A percentile compares a stretch with the other conserved stretches of the same genome.
These are phyloP conservation scores for Ctenochaetus hawaiiensis DNA, from an alignment of 2,797 vertebrate species.

Conservation along the genomic window DNA sequence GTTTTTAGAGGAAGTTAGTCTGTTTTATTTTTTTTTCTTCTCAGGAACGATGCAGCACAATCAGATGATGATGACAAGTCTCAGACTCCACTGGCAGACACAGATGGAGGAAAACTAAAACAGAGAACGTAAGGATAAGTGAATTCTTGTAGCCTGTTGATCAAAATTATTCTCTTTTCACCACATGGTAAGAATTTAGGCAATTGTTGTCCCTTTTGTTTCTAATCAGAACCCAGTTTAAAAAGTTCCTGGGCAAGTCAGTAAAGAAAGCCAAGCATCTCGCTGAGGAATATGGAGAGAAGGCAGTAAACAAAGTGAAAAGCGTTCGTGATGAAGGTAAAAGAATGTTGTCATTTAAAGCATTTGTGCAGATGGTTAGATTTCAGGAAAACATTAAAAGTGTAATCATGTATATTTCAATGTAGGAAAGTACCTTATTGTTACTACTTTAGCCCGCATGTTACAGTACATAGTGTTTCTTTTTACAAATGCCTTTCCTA, in stretches of 20 bases:
- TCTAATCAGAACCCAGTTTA: constrained; percentile 91
- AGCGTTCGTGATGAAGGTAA: constrained; percentile 97
- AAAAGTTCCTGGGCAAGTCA: constrained; percentile 97
- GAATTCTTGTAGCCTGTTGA: not conserved
- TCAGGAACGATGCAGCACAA: constrained; percentile 95
- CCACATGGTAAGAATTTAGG: not conserved
- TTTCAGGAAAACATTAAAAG: not conserved
- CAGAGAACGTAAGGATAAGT: constrained; percentile 93
- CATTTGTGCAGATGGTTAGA: not conserved
- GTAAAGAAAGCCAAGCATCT: constrained; percentile 97
- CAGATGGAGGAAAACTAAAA: constrained; percentile 96
- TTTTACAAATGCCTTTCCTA: not conserved
- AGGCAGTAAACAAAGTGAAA: constrained; percentile 98
- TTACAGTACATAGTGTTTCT: not conserved
- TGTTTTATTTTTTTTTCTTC: constrained; percentile 46
- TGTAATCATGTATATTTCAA: not conserved
- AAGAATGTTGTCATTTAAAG: not conserved
- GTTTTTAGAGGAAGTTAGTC: constrained; percentile 26
- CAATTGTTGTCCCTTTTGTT: not conserved
- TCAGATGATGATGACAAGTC: constrained; percentile 98
- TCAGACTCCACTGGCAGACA: constrained; percentile 89
- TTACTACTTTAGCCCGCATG: not conserved
- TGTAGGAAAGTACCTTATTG: not conserved
- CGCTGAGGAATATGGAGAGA: constrained; percentile 97
- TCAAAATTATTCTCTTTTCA: not conserved